Conservation (phyloP, 2,113 vertebrate species). For the Prunella himalayana region DNA sequence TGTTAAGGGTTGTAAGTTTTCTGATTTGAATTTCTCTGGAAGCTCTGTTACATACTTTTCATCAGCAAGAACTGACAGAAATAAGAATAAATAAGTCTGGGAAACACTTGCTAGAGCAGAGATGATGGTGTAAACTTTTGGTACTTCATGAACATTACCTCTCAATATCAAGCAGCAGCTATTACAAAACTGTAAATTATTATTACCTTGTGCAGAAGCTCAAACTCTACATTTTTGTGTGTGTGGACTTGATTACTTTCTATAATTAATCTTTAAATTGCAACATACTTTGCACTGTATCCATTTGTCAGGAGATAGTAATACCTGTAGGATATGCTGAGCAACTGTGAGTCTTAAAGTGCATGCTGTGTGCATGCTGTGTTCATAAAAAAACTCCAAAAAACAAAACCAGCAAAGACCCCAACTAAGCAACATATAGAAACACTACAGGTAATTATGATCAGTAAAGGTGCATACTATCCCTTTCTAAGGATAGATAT, state of each 20-base stretch:
- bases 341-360: not conserved
- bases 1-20: not conserved
- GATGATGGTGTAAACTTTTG: not conserved
- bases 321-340: not conserved
- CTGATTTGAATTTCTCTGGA: not conserved
- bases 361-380: not conserved
- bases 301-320: not conserved
- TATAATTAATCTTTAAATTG: not conserved
- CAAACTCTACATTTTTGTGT: not conserved
- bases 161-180: not conserved
- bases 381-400: not conserved
- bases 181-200: not conserved
- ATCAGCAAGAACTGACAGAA: not conserved
- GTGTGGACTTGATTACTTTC: not conserved
- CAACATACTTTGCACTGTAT: not conserved
- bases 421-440: not conserved
- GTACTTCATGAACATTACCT: not conserved
- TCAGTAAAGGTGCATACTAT: not conserved
- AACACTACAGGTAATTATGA: not conserved
- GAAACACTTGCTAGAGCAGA: not conserved
- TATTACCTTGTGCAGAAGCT: not conserved
- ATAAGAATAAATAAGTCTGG: not conserved
- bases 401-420: accelerated
- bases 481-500: not conserved
- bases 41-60: not conserved